Base-by-base conservation (phyloP, 1,140 invertebrate species). In the Tribolium madens region DNA sequence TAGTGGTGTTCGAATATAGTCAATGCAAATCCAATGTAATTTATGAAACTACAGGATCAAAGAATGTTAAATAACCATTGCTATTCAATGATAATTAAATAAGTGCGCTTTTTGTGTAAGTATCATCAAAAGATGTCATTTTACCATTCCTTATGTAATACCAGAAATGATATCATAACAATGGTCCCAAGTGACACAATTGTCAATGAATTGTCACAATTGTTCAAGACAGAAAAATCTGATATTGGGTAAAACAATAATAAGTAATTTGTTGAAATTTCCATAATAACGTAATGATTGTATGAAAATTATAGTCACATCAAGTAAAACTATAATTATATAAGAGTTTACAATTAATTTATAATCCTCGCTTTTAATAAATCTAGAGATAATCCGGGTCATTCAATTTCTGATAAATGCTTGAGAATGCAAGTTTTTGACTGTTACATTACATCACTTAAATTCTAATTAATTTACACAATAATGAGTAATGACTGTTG, bases 41-140 rank as follows among this genome's bases (percentile, higher is more conserved):
- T 50, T 50, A 50, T 50, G 0, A 3, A 12, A 57, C 14, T 21
- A 9, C 17, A 17, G 14, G 15, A 18, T 57, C 4, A 52, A 12
- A 26, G 52, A 57, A 15, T 6, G 26, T 64, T 31, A 64, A 14
- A 26, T 64, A 64, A 64, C 57, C n/a, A 6, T 64, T 12, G 10
- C 57, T 10, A 64, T 64, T 64, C 57, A 64, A 64, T 64, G 53
- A n/a, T 60, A 60, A 60, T 60, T 60, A 60, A 6, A 60, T 7
- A 60, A 60, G 12, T 64, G 26, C 26, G 57, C 31, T 64, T 64
- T 64, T 64, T 64, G 21, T 33, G 3, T 60, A 3, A 21, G 15
- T 15, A 31, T n/a, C 10, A 60, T 60, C 17, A 18, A 33, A 57
- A 57, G 2, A 52, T 33, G 9, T 33, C 31, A 33, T 57, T 31